Conservation (phyloP, 2,797 vertebrate species). For the Galago senegalensis region DNA sequence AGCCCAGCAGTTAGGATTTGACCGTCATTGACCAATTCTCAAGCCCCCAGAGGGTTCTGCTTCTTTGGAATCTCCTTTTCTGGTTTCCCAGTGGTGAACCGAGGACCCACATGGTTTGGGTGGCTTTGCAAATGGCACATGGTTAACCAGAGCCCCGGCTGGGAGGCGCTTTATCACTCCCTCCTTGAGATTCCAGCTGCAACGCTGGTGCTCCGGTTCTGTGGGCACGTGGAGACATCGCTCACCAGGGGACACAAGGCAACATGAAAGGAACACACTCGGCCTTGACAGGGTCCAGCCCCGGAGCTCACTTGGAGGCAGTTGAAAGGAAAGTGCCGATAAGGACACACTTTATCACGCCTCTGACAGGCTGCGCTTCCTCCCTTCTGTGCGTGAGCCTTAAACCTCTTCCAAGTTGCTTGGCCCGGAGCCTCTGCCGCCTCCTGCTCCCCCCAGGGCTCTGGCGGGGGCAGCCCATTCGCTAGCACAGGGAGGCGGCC, state of each 20-base stretch:
- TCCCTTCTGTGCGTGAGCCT: conserved; percentile 49
- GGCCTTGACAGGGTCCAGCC: conserved; percentile 59
- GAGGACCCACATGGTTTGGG: neutral
- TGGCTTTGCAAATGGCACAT: neutral
- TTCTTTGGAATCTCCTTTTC: neutral
- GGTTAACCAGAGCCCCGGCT: neutral
- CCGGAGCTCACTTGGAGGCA: conserved; percentile 68
- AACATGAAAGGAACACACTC: conserved; percentile 67
- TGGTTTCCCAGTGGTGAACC: neutral
- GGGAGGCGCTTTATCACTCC: fast-evolving
- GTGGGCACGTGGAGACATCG: fast-evolving
- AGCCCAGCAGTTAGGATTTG: neutral
- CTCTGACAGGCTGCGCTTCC: conserved; percentile 70
- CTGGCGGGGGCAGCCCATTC: neutral
- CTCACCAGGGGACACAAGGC: neutral
- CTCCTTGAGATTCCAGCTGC: fast-evolving
- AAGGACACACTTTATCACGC: conserved; percentile 61
- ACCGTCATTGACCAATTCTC: fast-evolving
- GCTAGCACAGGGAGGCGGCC: neutral
- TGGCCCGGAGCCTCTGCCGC: neutral
- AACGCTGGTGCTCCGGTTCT: fast-evolving
- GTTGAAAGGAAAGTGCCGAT: conserved; percentile 75
- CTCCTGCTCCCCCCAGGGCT: neutral
- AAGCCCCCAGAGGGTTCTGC: fast-evolving
- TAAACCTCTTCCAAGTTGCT: conserved; percentile 47